These are phyloP conservation scores for Vespertilio murinus DNA, from an alignment of 2,797 vertebrate species.

Conservation along the genomic window DNA sequence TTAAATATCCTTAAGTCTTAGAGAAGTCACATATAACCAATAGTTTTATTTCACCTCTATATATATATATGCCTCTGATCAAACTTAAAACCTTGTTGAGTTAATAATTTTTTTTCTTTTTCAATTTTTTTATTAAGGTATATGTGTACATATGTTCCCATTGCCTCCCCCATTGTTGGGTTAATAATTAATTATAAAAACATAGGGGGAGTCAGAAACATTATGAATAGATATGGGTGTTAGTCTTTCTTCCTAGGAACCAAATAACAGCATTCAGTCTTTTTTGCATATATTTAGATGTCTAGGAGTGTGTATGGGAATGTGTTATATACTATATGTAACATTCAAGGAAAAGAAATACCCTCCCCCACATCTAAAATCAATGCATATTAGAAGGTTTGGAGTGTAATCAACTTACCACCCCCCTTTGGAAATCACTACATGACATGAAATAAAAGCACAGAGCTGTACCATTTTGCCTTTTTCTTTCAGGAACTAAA, in stretches of 20 bases:
- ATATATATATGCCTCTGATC: neutral
- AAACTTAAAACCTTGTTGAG: slow-evolving; percentile 1
- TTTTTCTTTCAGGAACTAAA: slow-evolving; percentile 68
- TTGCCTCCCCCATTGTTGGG: too few species aligned
- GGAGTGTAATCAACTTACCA: neutral
- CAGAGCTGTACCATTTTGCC: slow-evolving; percentile 9
- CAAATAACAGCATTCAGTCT: neutral
- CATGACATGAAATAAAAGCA: slow-evolving; percentile 43
- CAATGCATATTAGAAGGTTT: neutral
- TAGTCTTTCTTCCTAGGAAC: neutral
- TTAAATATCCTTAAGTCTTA: neutral
- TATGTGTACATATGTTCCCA: too few species aligned
- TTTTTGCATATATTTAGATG: neutral
- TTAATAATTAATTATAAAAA: slow-evolving; percentile 40
- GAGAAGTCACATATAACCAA: neutral
- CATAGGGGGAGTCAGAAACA: neutral
- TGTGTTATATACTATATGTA: neutral
- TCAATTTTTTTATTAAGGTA: too few species aligned
- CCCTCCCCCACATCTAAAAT: neutral
- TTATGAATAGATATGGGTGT: neutral
- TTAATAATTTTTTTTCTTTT: too few species aligned
- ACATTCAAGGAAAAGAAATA: slow-evolving; percentile 20
- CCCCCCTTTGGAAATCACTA: slow-evolving; percentile 8
- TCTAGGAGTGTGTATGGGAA: neutral
- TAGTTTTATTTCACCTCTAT: slow-evolving; percentile 1